Conservation (phyloP, 1,140 invertebrate species). For the Orchesella cincta region DNA sequence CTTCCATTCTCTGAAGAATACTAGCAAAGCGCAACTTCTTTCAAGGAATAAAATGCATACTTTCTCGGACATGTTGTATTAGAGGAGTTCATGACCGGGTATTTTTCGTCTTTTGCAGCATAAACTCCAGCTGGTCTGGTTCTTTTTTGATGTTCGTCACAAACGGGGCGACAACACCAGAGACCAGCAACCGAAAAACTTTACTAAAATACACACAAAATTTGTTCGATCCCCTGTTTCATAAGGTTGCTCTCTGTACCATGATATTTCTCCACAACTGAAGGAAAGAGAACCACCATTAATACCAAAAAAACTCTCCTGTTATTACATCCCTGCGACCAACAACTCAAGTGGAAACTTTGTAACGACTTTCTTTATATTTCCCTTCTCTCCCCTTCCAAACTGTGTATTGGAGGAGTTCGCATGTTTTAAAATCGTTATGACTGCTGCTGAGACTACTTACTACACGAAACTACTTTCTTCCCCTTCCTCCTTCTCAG, state of each 20-base stretch:
- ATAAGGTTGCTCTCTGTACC: not conserved
- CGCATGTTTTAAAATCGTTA: conserved; percentile 27
- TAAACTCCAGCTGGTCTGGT: not conserved
- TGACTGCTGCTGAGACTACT: not conserved
- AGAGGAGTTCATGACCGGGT: too few species aligned
- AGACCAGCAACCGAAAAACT: not conserved
- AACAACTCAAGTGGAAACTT: conserved; percentile 30
- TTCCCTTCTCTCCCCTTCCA: not conserved
- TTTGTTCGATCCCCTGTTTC: not conserved
- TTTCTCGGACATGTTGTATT: too few species aligned
- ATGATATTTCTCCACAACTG: conserved; percentile 12
- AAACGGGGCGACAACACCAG: conserved; percentile 8
- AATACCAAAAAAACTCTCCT: too few species aligned
- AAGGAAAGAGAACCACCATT: not conserved
- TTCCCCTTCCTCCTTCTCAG: not conserved
- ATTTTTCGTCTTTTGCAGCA: too few species aligned
- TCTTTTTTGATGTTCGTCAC: not conserved
- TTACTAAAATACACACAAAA: not conserved
- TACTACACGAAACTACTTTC: not conserved
- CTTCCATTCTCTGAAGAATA: too few species aligned
- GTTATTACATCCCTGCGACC: not conserved
- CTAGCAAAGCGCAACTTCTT: too few species aligned
- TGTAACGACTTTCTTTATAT: conserved; percentile 28
- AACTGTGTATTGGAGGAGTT: not conserved
- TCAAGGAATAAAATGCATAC: too few species aligned